These are phyloP conservation scores for Zalophus californianus DNA, from an alignment of 2,797 vertebrate genomes.

Conservation along the genomic window DNA sequence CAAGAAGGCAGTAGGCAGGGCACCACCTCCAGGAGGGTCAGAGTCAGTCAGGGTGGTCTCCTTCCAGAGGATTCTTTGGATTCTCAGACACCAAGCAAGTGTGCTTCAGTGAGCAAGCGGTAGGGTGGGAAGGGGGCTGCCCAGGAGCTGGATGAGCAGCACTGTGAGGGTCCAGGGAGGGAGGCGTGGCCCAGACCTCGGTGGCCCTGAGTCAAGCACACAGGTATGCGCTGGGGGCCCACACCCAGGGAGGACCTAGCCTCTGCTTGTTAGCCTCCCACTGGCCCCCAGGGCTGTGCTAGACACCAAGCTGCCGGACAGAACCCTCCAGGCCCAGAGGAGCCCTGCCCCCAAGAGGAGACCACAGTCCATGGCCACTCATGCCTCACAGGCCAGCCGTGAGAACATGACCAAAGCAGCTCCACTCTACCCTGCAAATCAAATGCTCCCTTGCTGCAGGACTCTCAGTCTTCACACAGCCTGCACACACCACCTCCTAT, in stretches of 20 bases:
- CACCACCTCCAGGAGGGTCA: fast-evolving
- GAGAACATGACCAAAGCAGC: not conserved
- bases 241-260: not conserved
- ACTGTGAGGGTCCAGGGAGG: not conserved
- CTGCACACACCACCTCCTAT: not conserved
- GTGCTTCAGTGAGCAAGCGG: not conserved
- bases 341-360: not conserved
- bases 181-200: too few relatives aligned
- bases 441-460: not conserved
- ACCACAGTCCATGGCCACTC: not conserved
- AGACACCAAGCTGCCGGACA: not conserved
- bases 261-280: not conserved
- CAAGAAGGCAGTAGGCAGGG: not conserved
- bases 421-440: too few relatives aligned
- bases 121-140: not conserved
- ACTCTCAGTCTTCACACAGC: not conserved
- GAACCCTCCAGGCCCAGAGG: not conserved
- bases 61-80: not conserved
- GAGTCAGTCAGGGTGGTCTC: not conserved
- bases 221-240: not conserved
- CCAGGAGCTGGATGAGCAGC: not conserved
- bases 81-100: not conserved
- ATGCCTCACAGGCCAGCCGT: too few relatives aligned
- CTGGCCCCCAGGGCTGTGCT: not conserved
- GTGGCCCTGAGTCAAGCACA: not conserved